Base-by-base conservation (phyloP, 2,113 vertebrate species). In the Baryphthengus martii region DNA sequence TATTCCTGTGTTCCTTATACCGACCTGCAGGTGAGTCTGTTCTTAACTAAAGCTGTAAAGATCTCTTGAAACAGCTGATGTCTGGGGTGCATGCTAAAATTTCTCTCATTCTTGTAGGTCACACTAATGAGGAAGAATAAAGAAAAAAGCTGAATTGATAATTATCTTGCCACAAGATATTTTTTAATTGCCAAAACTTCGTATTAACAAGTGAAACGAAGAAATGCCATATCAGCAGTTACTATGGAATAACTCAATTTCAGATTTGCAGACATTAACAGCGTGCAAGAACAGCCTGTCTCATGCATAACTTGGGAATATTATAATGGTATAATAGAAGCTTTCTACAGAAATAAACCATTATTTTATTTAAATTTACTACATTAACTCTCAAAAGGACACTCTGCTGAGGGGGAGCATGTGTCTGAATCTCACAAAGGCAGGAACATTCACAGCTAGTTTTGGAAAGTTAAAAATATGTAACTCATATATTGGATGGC, bases 21-120 rank as follows among this genome's bases (percentile, higher is more conserved):
- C 95, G 97, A 99, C 98, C 99, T 99, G 98, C 98, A 98, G 66
- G 65, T 95, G 81, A 99, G 98, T 88, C 98, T 98, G 84, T 99
- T 99, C 96, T 98, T 98, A 93, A 99, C 96, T 96, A 99, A 96
- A 76, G 98, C 97, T 16, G 66, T 94, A 68, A 99, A 98, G 90
- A 99, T 98, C 35, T 98, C 96, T 35, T 98, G 97, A 98, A 99
- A 99, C 26, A 98, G 78, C 49, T 95, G 95, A 28, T 90, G 91
- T 62, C 98, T 97, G 3, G 98, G 97, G 81, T 98, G 98, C 67
- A 97, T 97, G 92, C 98, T 98, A 97, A 99, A 99, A 97, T 98
- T 97, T 95, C 98, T 98, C 88, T 99, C 98, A 89, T 99, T 98
- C 97, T 96, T 98, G 94, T 99, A 99, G 75, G 97, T 98, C 89